Percentiles rank a stretch among this genome's conserved stretches.
phyloP scores from a whole-genome alignment of 2,888 invertebrate species.

The Nomada fabriciana region DNA sequence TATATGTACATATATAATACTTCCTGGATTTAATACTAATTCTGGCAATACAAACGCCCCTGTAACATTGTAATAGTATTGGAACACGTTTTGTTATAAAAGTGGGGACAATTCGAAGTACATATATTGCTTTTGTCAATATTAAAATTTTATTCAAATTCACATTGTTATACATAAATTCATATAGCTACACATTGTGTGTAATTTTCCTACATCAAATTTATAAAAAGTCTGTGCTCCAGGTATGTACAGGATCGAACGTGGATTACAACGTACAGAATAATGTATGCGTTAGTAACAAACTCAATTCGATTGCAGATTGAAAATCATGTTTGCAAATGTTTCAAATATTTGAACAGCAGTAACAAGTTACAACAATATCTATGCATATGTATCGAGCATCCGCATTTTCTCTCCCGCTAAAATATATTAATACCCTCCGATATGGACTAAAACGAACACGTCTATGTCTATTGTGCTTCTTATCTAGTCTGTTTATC shows the following conservation, averaged over 20 bases:
- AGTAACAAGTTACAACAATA: background rate
- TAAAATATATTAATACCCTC: conserved; percentile 1
- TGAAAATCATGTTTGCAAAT: no score
- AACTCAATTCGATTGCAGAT: conserved; percentile 2
- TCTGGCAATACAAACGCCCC: background rate
- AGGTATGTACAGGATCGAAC: no score
- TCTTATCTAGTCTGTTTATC: conserved; percentile 15
- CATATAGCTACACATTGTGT: no score
- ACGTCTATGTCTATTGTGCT: conserved; percentile 6
- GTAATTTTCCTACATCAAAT: no score
- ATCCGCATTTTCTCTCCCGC: background rate
- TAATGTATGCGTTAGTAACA: background rate
- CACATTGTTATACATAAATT: no score
- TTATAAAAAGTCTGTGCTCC: no score
- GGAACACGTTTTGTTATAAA: background rate
- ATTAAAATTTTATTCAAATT: no score
- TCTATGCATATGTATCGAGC: background rate
- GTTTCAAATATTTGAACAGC: background rate
- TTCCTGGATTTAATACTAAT: background rate
- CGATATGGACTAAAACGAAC: background rate
- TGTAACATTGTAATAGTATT: background rate
- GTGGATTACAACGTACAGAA: background rate
- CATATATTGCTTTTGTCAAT: background rate
- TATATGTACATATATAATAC: background rate
- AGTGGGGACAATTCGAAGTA: background rate